These are phyloP conservation scores for Melieria picta DNA, from an alignment of 2,888 invertebrate genomes.

Conservation along the genomic window DNA sequence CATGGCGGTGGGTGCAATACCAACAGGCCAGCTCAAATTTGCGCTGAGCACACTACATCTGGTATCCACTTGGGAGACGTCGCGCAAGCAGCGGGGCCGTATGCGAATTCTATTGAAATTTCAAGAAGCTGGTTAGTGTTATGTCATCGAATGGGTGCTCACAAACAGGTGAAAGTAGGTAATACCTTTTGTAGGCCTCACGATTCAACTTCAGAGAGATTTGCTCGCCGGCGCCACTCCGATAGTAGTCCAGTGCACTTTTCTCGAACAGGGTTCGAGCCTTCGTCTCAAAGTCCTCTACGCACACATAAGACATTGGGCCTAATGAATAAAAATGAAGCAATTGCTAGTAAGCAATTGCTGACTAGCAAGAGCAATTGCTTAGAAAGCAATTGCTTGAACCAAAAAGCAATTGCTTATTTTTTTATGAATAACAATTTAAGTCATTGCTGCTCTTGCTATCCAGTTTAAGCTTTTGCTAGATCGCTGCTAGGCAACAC, in stretches of 20 bases:
- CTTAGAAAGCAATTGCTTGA: too few species aligned
- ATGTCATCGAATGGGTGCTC: too few species aligned
- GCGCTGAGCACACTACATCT: constrained; percentile 74
- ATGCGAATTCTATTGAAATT: constrained; percentile 67
- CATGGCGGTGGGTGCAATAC: constrained; percentile 90
- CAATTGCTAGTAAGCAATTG: too few species aligned
- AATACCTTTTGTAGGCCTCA: constrained; percentile 75
- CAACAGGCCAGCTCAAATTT: constrained; percentile 77
- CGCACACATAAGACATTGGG: constrained; percentile 71
- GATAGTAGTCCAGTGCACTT: constrained; percentile 83
- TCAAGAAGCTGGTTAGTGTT: neutral
- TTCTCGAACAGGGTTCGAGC: constrained; percentile 75
- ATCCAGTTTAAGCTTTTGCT: too few species aligned
- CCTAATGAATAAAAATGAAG: too few species aligned
- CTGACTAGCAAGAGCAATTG: too few species aligned
- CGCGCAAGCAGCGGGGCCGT: constrained; percentile 79
- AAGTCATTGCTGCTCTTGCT: too few species aligned
- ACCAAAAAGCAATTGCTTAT: too few species aligned
- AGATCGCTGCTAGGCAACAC: too few species aligned
- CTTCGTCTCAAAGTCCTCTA: constrained; percentile 80
- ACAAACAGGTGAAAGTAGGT: too few species aligned
- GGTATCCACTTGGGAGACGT: constrained; percentile 75
- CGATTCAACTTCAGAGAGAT: constrained; percentile 78
- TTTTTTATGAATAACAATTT: too few species aligned
- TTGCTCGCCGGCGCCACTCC: constrained; percentile 86